phyloP scores from a whole-genome alignment of 2,888 invertebrate genomes.

The Pristionchus japonicus region DNA sequence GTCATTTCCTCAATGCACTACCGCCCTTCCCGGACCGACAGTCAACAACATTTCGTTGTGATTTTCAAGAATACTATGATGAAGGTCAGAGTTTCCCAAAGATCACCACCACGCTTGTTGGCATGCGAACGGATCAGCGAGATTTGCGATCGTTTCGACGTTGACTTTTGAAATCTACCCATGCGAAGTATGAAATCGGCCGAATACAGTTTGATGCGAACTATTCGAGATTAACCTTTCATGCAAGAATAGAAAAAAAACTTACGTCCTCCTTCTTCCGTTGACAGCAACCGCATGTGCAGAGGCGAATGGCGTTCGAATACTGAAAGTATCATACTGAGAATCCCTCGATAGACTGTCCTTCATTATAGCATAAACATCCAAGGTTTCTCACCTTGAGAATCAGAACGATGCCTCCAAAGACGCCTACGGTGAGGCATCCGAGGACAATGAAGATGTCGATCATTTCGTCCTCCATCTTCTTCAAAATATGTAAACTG shows the following conservation, averaged over 20 bases:
- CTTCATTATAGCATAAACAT: no score
- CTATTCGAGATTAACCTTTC: background rate
- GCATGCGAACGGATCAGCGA: background rate
- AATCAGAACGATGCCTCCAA: conserved; percentile 8
- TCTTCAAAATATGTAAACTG: background rate
- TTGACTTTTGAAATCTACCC: conserved; percentile 1
- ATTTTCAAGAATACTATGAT: background rate
- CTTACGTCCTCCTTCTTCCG: background rate
- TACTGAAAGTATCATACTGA: conserved; percentile 6
- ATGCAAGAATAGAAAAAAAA: background rate
- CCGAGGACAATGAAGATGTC: conserved; percentile 36
- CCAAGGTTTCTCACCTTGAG: conserved; percentile 1
- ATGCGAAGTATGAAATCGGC: no score
- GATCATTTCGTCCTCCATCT: conserved; percentile 21
- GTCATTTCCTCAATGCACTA: background rate
- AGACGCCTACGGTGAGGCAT: conserved; percentile 4
- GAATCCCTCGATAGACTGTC: no score
- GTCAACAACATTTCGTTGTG: background rate
- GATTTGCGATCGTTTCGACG: background rate
- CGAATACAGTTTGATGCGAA: background rate
- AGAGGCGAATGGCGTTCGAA: background rate
- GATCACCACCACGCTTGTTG: background rate
- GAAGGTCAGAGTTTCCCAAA: background rate
- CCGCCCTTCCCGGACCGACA: background rate
- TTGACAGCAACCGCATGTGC: background rate